Percentiles rank a stretch among this genome's conserved stretches.
phyloP scores from a whole-genome alignment of 2,888 invertebrate species.

The Clitarchus hookeri region DNA sequence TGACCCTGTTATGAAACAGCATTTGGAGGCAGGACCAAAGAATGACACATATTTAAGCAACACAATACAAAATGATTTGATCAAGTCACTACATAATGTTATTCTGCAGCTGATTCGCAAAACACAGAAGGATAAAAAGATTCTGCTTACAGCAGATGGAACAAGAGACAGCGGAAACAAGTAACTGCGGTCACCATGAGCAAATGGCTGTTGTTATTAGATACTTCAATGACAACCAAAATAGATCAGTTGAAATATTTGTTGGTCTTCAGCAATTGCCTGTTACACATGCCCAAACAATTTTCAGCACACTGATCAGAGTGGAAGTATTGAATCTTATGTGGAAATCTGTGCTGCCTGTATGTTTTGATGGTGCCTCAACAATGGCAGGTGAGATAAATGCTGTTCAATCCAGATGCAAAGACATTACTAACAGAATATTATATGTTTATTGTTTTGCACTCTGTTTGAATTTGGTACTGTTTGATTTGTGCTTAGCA shows the following conservation, averaged over 20 bases:
- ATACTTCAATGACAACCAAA: background rate
- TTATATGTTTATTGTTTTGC: background rate
- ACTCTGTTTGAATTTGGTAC: conserved; percentile 11
- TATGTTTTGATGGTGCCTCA: conserved; percentile 19
- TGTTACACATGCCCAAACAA: background rate
- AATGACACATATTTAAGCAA: too few relatives aligned
- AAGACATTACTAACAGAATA: background rate
- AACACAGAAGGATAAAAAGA: too few relatives aligned
- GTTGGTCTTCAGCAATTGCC: background rate
- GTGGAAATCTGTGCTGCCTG: background rate
- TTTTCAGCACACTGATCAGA: conserved; percentile 3
- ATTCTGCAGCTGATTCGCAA: too few relatives aligned
- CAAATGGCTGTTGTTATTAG: background rate
- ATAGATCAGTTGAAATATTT: background rate
- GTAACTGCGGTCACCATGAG: background rate
- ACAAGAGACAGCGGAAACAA: background rate
- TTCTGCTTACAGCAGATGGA: background rate
- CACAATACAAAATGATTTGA: too few relatives aligned
- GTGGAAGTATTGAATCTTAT: background rate
- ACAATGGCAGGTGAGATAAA: conserved; percentile 22
- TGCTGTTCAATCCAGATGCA: conserved; percentile 18
- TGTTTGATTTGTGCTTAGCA: background rate
- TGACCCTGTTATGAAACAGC: too few relatives aligned
- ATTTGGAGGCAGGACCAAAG: too few relatives aligned
- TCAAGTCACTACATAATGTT: too few relatives aligned